Conservation (phyloP, 30 jellyfish, hydroid and myxozoan genomes). For the Clytia hemisphaerica region DNA sequence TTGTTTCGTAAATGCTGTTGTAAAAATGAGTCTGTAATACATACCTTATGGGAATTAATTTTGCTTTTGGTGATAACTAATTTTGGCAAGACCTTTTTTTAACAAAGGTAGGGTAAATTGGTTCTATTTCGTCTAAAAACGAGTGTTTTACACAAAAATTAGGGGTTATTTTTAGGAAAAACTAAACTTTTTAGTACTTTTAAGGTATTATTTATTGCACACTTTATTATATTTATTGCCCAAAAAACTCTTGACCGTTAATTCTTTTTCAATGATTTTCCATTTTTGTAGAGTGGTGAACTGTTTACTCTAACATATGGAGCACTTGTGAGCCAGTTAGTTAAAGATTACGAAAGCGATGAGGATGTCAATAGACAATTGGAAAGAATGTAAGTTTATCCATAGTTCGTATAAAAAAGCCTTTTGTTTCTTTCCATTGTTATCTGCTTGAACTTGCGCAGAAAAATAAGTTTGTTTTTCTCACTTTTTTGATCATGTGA, state of each 20-base stretch:
- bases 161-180: background rate
- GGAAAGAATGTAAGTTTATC: constrained; percentile 73
- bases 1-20: too few relatives aligned
- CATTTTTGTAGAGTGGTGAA: constrained; percentile 81
- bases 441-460: too few relatives aligned
- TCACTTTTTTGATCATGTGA: too few relatives aligned
- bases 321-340: constrained; percentile 91
- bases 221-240: background rate
- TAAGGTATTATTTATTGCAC: background rate
- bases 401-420: background rate
- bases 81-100: too few relatives aligned
- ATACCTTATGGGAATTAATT: too few relatives aligned
- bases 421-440: too few relatives aligned
- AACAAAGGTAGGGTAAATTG: too few relatives aligned
- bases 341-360: constrained; percentile 83
- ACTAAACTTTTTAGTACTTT: background rate
- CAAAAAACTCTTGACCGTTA: background rate
- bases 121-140: too few relatives aligned
- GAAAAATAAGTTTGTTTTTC: too few relatives aligned
- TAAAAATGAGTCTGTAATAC: too few relatives aligned
- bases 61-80: too few relatives aligned
- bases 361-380: constrained; percentile 93
- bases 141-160: too few relatives aligned
- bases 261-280: background rate
- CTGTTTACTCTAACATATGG: constrained; percentile 96